A percentile compares a stretch with the other conserved stretches of the same genome.
phyloP scores from a whole-genome alignment of 2,888 invertebrate species.

The Anorthoa munda region DNA sequence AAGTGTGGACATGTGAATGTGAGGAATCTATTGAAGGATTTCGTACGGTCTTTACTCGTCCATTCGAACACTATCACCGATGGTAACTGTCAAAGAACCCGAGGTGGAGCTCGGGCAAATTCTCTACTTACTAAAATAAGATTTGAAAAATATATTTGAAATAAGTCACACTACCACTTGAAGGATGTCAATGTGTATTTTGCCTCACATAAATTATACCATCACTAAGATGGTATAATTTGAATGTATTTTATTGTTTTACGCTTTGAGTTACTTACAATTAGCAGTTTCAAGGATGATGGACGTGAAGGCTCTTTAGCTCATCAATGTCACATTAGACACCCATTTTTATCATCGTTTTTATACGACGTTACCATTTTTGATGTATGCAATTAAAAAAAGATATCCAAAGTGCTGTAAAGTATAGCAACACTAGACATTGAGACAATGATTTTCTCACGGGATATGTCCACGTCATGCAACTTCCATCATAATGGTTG shows the following conservation, averaged over 20 bases:
- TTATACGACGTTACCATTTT: no score
- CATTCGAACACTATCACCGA: conserved; percentile 12
- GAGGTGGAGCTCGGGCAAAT: not conserved
- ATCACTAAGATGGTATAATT: not conserved
- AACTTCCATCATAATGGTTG: conserved; percentile 37
- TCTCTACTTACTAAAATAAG: conserved; percentile 1
- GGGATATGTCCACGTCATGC: conserved; percentile 4
- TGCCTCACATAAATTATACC: not conserved
- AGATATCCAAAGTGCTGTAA: not conserved
- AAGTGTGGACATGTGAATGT: not conserved
- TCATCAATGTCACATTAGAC: not conserved
- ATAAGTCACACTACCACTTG: conserved; percentile 1
- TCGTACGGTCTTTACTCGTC: no score
- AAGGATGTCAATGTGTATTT: not conserved
- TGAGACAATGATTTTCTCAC: conserved; percentile 37
- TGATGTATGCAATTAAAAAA: not conserved
- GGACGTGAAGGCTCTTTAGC: not conserved
- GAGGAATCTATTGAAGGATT: not conserved
- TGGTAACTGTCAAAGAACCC: not conserved
- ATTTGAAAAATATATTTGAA: not conserved
- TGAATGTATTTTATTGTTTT: not conserved
- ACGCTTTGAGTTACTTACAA: not conserved
- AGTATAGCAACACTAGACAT: not conserved
- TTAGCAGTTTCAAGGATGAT: not conserved
- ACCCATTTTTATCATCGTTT: not conserved